Conservation (phyloP, 2,113 vertebrate species). For the Phocoena sinus region DNA sequence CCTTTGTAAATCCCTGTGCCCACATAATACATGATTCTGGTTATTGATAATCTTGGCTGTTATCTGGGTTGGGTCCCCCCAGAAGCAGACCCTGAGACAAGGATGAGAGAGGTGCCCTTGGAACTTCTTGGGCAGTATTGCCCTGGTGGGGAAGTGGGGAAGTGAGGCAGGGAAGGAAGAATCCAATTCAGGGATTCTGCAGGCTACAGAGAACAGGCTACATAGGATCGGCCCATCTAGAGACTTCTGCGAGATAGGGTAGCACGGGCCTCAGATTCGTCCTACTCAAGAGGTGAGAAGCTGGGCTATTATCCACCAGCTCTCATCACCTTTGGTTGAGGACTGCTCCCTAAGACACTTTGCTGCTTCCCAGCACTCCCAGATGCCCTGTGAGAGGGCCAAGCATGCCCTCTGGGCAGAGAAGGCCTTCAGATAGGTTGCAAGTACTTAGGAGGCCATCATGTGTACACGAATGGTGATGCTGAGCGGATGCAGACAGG, state of each 20-base stretch:
- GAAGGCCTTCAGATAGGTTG: background rate
- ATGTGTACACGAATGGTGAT: fast-evolving
- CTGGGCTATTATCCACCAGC: background rate
- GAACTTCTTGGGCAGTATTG: background rate
- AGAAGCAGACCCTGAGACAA: background rate
- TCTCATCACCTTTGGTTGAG: background rate
- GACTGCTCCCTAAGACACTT: background rate
- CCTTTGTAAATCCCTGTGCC: background rate
- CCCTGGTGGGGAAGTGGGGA: background rate
- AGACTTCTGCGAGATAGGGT: background rate
- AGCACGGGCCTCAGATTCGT: background rate
- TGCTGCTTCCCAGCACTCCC: background rate
- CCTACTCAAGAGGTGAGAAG: background rate
- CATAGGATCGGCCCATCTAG: background rate
- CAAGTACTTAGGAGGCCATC: background rate
- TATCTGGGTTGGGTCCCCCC: background rate
- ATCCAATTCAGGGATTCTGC: background rate
- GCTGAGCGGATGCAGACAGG: background rate
- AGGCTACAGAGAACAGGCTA: background rate
- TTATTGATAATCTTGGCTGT: background rate
- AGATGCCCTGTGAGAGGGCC: background rate
- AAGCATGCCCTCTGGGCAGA: background rate
- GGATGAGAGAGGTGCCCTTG: background rate
- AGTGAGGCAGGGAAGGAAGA: background rate
- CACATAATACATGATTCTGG: background rate